Percentiles rank a stretch among this genome's conserved stretches.
These are phyloP conservation scores for Seira sanloemensis DNA, from an alignment of 2,888 invertebrate genomes.

Conservation along the genomic window DNA sequence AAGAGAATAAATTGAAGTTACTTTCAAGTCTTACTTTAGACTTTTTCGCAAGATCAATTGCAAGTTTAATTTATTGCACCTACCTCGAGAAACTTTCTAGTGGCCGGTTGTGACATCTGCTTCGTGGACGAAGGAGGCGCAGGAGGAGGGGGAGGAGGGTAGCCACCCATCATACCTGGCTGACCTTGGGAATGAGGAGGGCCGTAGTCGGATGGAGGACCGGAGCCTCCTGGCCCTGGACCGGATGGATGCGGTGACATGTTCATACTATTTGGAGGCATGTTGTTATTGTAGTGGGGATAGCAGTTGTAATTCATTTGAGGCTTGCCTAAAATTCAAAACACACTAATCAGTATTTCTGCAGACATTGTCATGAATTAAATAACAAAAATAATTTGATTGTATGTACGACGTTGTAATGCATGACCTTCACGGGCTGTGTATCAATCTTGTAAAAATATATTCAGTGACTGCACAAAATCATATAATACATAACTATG, in stretches of 20 bases:
- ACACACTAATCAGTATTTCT: too few species aligned
- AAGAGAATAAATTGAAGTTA: too few species aligned
- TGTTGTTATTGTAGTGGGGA: conserved; percentile 73
- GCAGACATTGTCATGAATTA: too few species aligned
- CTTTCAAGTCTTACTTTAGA: too few species aligned
- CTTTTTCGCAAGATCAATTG: too few species aligned
- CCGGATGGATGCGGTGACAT: conserved; percentile 70
- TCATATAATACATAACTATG: too few species aligned
- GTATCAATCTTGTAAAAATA: too few species aligned
- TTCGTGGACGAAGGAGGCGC: conserved; percentile 76
- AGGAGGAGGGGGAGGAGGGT: conserved; percentile 55
- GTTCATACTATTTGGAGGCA: conserved; percentile 71
- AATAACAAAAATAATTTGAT: too few species aligned
- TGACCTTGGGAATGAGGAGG: conserved; percentile 58
- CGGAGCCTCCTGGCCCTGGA: conserved; percentile 60
- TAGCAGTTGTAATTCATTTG: conserved; percentile 73
- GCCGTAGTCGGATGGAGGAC: conserved; percentile 67
- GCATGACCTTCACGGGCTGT: too few species aligned
- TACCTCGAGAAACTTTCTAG: conserved; percentile 95
- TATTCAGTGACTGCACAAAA: too few species aligned
- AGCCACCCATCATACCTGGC: conserved; percentile 56
- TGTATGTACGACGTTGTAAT: too few species aligned
- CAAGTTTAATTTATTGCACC: too few species aligned
- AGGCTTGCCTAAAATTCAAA: conserved; percentile 72
- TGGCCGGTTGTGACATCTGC: conserved; percentile 84